Conservation (phyloP, 2,888 invertebrate genomes). For the Agrotis clavis region DNA sequence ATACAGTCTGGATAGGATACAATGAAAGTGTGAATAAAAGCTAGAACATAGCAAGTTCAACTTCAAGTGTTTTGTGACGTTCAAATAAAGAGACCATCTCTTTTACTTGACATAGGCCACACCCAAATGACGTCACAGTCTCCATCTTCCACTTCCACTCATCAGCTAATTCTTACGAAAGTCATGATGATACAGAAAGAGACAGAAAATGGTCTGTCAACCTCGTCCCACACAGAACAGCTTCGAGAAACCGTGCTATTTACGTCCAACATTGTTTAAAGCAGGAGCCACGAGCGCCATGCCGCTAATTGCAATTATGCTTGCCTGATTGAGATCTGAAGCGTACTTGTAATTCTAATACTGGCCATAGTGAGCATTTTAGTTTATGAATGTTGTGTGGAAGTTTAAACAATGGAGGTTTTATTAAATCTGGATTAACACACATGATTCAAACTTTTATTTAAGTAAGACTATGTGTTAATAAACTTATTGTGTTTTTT, state of each 20-base stretch:
- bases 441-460: no score
- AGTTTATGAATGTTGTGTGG: constrained; percentile 15
- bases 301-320: constrained; percentile 51
- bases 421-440: neutral
- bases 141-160: neutral
- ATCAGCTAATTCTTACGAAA: neutral
- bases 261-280: constrained; percentile 38
- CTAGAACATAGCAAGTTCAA: no score
- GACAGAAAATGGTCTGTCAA: constrained; percentile 15
- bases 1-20: neutral
- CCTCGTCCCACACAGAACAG: neutral
- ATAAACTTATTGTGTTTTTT: no score
- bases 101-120: no score
- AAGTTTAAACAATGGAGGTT: constrained; percentile 1
- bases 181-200: neutral
- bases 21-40: neutral
- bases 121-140: neutral
- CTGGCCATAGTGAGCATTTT: constrained; percentile 28
- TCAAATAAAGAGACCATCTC: no score
- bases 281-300: constrained; percentile 20
- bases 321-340: constrained; percentile 40
- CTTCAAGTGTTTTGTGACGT: no score
- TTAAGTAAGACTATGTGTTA: neutral
- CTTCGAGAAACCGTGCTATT: constrained; percentile 19
- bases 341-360: constrained; percentile 34